Evolutionary conservation across 2,797 vertebrate genomes (phyloP), one percentile per base, ranked within the genome.

Genomic region (Hyperoplus lanceolatus): DNA sequence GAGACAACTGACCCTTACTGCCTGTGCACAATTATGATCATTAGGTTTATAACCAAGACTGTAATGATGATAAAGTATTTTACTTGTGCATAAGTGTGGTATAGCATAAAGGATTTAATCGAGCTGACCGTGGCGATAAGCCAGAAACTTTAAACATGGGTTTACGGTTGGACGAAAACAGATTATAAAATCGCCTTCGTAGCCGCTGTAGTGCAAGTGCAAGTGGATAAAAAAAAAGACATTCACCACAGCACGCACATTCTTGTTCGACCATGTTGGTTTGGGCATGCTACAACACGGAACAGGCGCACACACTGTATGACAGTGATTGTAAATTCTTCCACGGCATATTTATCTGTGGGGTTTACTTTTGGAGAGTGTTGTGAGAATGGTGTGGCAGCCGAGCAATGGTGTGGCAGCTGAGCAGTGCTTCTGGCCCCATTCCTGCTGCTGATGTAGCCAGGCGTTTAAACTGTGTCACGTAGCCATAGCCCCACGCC

Each of bases 211-310:
- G 70, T 60, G 82, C 73, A 80, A 83, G 69, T 78, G 77, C 66
- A 68, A 90, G 85, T 84, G 85, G 84, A 93, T 90, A 85, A 92
- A 90, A 89, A 85, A 92, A 90, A 89, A 78, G 66, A 70, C 72
- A 90, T 90, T 86, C 88, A 88, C 88, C 83, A 79, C 80, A 80
- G 81, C 71, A 4, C 82, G 45, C 36, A 53, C 91, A 93, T 92
- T 93, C 92, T 88, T 91, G 77, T 73, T 82, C 49, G 51, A 78
- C 90, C 89, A 82, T 71, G 75, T 83, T 90, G 93, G 89, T 93
- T 93, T 90, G 90, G 92, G 90, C 92, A 86, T 87, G 92, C 93
- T 91, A 63, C 86, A 86, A 94, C 93, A 92, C 46, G 77, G 90
- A 58, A 80, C 68, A 43, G 84, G 87, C 62, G 75, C 89, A 72